Evolutionary conservation across 1,140 invertebrate species (phyloP).

Genomic region (Drosophila pruinosa): DNA sequence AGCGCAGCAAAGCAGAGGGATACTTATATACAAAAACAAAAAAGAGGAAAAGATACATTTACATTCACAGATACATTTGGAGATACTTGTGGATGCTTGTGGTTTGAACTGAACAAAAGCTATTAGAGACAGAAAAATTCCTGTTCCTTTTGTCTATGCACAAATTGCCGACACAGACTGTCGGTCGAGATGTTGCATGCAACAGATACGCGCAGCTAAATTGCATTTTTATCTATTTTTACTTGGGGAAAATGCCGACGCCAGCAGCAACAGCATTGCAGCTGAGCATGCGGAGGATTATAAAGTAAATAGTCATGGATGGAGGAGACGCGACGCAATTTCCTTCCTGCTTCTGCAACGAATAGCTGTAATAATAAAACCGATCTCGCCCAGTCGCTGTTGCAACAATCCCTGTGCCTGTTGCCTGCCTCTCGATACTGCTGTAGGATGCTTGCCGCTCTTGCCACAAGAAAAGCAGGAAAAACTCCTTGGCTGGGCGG

Average conservation of each 20-base stretch:
- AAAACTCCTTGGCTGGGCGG: constrained; percentile 70
- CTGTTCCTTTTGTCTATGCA: constrained; percentile 77
- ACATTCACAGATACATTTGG: constrained; percentile 16
- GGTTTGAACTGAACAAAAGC: constrained; percentile 29
- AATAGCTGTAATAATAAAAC: constrained; percentile 75
- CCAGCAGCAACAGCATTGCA: not conserved
- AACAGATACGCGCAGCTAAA: constrained; percentile 50
- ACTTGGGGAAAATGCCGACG: constrained; percentile 65
- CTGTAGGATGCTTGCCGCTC: constrained; percentile 66
- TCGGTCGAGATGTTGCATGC: constrained; percentile 24
- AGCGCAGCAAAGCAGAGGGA: constrained; percentile 8
- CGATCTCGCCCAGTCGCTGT: constrained; percentile 38
- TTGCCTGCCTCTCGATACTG: constrained; percentile 32
- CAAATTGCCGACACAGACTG: constrained; percentile 62
- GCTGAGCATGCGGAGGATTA: constrained; percentile 62
- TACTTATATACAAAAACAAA: not conserved
- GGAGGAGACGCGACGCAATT: constrained; percentile 37
- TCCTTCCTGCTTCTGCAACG: constrained; percentile 69
- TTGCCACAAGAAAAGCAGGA: constrained; percentile 74
- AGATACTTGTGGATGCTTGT: constrained; percentile 6
- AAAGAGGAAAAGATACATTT: not conserved
- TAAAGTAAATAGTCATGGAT: constrained; percentile 44
- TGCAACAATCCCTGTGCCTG: constrained; percentile 10
- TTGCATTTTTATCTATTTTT: constrained; percentile 81
- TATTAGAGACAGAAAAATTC: constrained; percentile 66